A percentile compares a stretch with the other conserved stretches of the same genome.
phyloP scores from a whole-genome alignment of 2,888 invertebrate genomes.

The Stenodema calcarata region DNA sequence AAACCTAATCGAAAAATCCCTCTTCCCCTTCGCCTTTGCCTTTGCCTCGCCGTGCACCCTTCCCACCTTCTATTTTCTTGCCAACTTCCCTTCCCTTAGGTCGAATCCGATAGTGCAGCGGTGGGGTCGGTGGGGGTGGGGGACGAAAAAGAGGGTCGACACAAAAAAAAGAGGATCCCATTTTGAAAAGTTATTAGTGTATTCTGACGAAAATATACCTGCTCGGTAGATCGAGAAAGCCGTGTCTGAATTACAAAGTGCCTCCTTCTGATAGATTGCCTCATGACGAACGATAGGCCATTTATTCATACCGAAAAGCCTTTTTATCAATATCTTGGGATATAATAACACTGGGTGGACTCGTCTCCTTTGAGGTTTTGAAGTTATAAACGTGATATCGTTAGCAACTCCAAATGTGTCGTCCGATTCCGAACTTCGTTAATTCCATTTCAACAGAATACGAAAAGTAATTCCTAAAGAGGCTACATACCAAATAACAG shows the following conservation, averaged over 20 bases:
- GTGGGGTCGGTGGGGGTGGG: slow-evolving; percentile 51
- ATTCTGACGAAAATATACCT: background rate
- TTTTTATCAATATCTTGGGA: no score
- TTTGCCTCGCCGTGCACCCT: background rate
- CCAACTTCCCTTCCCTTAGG: slow-evolving; percentile 20
- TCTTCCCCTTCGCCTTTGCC: background rate
- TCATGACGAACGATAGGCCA: background rate
- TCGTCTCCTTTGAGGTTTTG: no score
- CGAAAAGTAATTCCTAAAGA: no score
- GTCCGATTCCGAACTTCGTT: no score
- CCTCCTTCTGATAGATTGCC: background rate
- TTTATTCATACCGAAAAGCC: no score
- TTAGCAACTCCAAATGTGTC: no score
- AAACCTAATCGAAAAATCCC: slow-evolving; percentile 55
- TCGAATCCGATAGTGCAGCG: slow-evolving; percentile 42
- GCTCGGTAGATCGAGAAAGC: background rate
- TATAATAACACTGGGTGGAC: no score
- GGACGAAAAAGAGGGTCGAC: slow-evolving; percentile 56
- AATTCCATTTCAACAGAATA: no score
- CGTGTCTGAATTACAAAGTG: background rate
- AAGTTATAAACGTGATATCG: no score
- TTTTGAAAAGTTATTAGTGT: slow-evolving; percentile 7
- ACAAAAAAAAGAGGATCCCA: slow-evolving; percentile 53
- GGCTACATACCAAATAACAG: no score
- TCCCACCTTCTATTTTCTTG: slow-evolving; percentile 27